Evolutionary conservation across 2,888 invertebrate genomes (phyloP), one percentile per base, ranked within the genome.

Genomic region (Dorcus parallelipipedus): DNA sequence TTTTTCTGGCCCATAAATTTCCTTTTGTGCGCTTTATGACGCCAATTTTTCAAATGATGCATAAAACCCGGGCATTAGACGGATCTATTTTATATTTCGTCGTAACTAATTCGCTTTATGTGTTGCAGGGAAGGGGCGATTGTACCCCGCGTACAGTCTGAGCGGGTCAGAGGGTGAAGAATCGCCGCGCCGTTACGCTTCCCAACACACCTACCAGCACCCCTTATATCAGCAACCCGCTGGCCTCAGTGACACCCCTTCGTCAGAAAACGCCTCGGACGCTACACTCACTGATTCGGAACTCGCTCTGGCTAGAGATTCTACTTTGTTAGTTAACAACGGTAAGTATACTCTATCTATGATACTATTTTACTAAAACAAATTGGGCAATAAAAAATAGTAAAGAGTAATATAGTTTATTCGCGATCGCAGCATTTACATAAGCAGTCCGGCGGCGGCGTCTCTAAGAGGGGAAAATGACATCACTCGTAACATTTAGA

Each of bases 251-350:
- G 87, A 91, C 81, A 89, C 91, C 74, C 91, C 91, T 65, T 89
- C 89, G 47, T 89, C 90, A 65, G 91, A 91, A 77, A 90, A 91
- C 87, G 90, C 89, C 64, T 91, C 91, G 65, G 90, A 91, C 85
- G 90, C 90, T 43, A 91, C 91, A 26, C 84, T 91, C 71, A 91
- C 91, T 40, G 92, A 91, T 79, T 89, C 90, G 20, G 92, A 92
- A 81, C 82, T 90, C 76, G 90, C 91, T 71, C 83, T 91, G 70
- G 90, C 90, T 72, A 84, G 91, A 75, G 90, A 91, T 75, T 89
- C 88, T 50, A 90, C 91, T 67, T 85, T 91, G 67, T 87, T 91
- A 69, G 88, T 90, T 69, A 90, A 91, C 83, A 91, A 90, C 88
- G 91, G 91, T 91, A 66, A 84, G 86, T 80, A 17, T n/a, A 5